Base-by-base conservation (phyloP, 2,888 invertebrate genomes). In the Eurytoma californica region DNA sequence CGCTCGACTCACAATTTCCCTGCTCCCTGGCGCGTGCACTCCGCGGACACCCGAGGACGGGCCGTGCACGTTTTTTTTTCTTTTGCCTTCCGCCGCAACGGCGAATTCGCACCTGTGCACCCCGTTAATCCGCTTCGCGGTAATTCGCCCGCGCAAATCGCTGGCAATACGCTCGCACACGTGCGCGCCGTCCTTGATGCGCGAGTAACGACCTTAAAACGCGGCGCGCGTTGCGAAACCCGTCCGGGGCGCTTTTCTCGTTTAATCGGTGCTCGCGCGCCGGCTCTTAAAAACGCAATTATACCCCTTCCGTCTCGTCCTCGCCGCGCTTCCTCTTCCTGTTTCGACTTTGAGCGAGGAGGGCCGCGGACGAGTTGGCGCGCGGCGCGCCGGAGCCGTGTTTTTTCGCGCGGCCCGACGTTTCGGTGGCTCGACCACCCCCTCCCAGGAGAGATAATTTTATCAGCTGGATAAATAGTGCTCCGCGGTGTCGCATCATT, bases 141-240 rank as follows among this genome's bases (percentile, higher is more conserved):
- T 72, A 65, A 68, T 60, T 24, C 30, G 20, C n/a, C 24, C 55
- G 28, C 39, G 20, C 28, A 39, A 39, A 39, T 39, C 55, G 18
- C 20, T 47, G 47, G 20, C 4, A 57, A 39, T 39, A 39, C n/a
- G 68, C 58, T 63, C n/a, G 66, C 16, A 7, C 66, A 14, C 51
- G 18, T 65, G 73, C 65, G 73, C 30, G 49, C 4, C 72, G 77
- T 77, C 77, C 77, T 77, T 77, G 77, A 72, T 77, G 66, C 14
- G 9, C 73, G 72, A 77, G 72, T 77, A 77, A 72, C 66, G 77
- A 77, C 77, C 77, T 77, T 77, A 77, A 77, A 72, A 72, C 57
- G 63, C 57, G 14, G 55, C 67, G 28, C 70, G 39, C 72, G n/a
- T 63, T 63, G 63, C 72, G 61, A 72, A 63, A 72, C 51, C 53